A percentile compares a stretch with the other conserved stretches of the same genome.
These are phyloP conservation scores for Gymnoscelis rufifasciata DNA, from an alignment of 2,888 invertebrate species.

Conservation along the genomic window DNA sequence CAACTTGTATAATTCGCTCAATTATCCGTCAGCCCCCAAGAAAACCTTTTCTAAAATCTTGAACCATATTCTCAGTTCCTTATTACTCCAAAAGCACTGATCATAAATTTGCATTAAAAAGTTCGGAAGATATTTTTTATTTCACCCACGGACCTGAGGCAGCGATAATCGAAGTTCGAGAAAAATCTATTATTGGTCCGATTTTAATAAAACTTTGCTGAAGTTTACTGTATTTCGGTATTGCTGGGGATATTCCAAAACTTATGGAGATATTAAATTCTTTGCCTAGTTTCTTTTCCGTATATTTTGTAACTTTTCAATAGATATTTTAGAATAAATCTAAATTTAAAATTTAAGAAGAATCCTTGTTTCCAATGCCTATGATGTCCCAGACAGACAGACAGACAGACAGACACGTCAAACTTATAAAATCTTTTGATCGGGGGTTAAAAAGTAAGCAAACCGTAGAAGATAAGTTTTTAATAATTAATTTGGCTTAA, in stretches of 20 bases:
- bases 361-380: too few relatives aligned
- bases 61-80: not conserved
- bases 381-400: too few relatives aligned
- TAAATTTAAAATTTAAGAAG: too few relatives aligned
- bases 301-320: too few relatives aligned
- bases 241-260: conserved; percentile 11
- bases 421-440: too few relatives aligned
- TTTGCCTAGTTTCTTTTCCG: not conserved
- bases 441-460: too few relatives aligned
- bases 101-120: conserved; percentile 2
- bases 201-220: conserved; percentile 29
- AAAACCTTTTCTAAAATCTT: not conserved
- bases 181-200: conserved; percentile 24
- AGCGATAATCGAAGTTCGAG: conserved; percentile 12
- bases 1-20: too few relatives aligned
- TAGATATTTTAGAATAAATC: too few relatives aligned
- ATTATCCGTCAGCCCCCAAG: too few relatives aligned
- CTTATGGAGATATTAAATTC: conserved; percentile 11
- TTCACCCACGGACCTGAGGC: conserved; percentile 9
- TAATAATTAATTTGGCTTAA: too few relatives aligned
- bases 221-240: conserved; percentile 19
- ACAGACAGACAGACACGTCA: too few relatives aligned
- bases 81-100: not conserved
- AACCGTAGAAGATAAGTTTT: too few relatives aligned
- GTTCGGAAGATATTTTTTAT: conserved; percentile 9